Evolutionary conservation across 2,797 vertebrate species (phyloP).

Genomic region (Scarus forsteni): DNA sequence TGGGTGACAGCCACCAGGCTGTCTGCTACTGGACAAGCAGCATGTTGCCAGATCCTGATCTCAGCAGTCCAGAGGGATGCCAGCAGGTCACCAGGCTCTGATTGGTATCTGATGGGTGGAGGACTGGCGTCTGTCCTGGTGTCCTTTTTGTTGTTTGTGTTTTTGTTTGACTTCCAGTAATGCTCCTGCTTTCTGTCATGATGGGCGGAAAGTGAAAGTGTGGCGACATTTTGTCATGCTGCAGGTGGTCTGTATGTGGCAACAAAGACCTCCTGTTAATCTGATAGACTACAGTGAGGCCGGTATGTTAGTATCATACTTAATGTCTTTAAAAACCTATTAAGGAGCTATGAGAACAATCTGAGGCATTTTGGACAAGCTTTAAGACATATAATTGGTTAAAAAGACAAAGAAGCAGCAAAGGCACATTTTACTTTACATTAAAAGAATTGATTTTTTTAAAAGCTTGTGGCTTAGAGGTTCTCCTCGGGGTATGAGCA

Average conservation of each 20-base stretch:
- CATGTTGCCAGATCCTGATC: constrained; percentile 76
- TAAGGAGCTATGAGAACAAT: constrained; percentile 36
- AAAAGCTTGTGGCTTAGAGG: constrained; percentile 45
- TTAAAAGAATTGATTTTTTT: constrained; percentile 20
- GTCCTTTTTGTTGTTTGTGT: constrained; percentile 56
- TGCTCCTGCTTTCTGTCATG: constrained; percentile 49
- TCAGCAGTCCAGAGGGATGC: constrained; percentile 64
- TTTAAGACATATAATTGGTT: constrained; percentile 42
- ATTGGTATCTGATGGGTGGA: constrained; percentile 68
- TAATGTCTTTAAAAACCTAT: constrained; percentile 29
- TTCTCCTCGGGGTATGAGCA: constrained; percentile 54
- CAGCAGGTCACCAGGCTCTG: constrained; percentile 75
- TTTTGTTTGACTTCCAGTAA: constrained; percentile 41
- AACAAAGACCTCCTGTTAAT: constrained; percentile 67
- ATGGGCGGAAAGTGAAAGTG: constrained; percentile 63
- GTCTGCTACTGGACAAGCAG: constrained; percentile 74
- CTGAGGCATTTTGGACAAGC: constrained; percentile 36
- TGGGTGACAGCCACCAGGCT: constrained; percentile 81
- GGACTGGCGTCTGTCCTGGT: constrained; percentile 69
- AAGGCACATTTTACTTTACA: neutral
- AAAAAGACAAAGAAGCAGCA: constrained; percentile 21
- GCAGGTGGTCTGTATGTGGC: constrained; percentile 74
- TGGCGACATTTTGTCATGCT: constrained; percentile 64
- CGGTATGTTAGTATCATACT: constrained; percentile 42
- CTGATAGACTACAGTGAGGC: constrained; percentile 63